A percentile compares a stretch with the other conserved stretches of the same genome.
phyloP scores from a whole-genome alignment of 2,888 invertebrate genomes.

The Acronicta psi region DNA sequence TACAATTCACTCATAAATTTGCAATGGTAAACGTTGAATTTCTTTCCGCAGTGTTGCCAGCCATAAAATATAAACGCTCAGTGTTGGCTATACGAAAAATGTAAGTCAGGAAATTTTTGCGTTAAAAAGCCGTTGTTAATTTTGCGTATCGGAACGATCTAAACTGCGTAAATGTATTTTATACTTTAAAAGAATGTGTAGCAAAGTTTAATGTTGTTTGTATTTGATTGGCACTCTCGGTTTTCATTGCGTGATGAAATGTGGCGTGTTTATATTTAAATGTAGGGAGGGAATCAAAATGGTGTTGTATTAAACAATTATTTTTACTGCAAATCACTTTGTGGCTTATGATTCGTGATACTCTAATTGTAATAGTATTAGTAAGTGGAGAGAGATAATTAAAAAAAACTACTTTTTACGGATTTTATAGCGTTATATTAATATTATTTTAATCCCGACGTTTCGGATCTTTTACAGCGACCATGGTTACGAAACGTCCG shows the following conservation, averaged over 20 bases:
- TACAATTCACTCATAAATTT: slow-evolving; percentile 15
- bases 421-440: no score
- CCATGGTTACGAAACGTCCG: no score
- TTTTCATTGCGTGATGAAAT: slow-evolving; percentile 51
- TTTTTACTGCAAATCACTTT: slow-evolving; percentile 23
- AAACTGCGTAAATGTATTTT: slow-evolving; percentile 8
- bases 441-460: no score
- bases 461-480: no score
- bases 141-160: slow-evolving; percentile 28
- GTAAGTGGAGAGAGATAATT: no score
- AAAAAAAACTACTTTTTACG: no score
- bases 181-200: neutral
- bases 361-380: no score
- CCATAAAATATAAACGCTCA: slow-evolving; percentile 23
- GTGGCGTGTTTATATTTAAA: slow-evolving; percentile 51
- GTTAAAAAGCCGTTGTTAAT: slow-evolving; percentile 25
- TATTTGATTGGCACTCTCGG: slow-evolving; percentile 36
- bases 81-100: slow-evolving; percentile 36
- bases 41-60: slow-evolving; percentile 49
- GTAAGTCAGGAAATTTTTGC: slow-evolving; percentile 36
- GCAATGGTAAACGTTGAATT: slow-evolving; percentile 25
- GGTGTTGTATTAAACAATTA: slow-evolving; percentile 21
- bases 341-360: no score
- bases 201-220: slow-evolving; percentile 28
- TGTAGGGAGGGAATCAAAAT: slow-evolving; percentile 43